Evolutionary conservation across 2,888 invertebrate genomes (phyloP), one percentile per base, ranked within the genome.

Genomic region (Dorcus hopei): DNA sequence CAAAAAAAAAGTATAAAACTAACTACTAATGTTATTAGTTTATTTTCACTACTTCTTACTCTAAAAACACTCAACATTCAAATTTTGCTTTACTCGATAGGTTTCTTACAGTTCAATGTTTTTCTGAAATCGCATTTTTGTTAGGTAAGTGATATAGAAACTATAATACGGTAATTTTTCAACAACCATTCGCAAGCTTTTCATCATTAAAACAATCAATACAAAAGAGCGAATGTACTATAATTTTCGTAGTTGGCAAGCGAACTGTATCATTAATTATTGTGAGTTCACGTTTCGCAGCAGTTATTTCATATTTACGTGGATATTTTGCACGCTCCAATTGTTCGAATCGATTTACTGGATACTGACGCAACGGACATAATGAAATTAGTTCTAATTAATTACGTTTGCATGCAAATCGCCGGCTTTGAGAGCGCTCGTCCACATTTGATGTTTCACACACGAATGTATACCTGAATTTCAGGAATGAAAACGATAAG

Each of bases 301-400:
- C 45, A 23, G 23, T 19, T 19, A 45, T 45, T 9, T 45, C 45
- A 45, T 45, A 45, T 45, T 45, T 45, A 45, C 45, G 7, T 23
- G 45, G 45, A 45, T 45, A 45, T 45, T 45, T 45, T 45, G 45
- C 45, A 45, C 45, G 45, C 14, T 45, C 14, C 45, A 45, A 45
- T 45, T 45, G 45, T 45, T 45, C 23, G 45, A 45, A 45, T 45
- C 45, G 45, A 45, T 45, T 45, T 45, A 19, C 45, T 45, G 45
- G n/a, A 45, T 19, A 9, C 45, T 45, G 45, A 45, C 45, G 45
- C 45, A 45, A 45, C 45, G 45, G 14, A 45, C 45, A 45, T 45
- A 45, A 45, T 45, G 23, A 45, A 45, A 45, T 45, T 45, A 45
- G 45, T 45, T 45, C 23, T 45, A 45, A 45, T 45, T 45, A 45